Percentiles rank a stretch among this genome's conserved stretches.
Evolutionary conservation across 2,797 vertebrate genomes (phyloP).

Genomic region (Borostomias antarcticus): DNA sequence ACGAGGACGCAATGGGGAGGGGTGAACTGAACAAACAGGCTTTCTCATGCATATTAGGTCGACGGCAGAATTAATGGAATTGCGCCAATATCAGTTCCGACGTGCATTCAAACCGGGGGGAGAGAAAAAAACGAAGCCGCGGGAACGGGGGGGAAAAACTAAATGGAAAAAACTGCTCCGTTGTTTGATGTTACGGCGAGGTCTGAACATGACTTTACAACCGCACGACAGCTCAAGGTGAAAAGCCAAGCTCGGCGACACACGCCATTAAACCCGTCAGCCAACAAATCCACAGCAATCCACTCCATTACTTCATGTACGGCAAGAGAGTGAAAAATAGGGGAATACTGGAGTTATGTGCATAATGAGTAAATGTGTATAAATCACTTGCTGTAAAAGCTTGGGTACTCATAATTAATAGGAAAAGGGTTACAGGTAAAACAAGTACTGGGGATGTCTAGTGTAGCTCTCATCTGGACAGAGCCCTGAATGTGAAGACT

Average conservation of each 20-base stretch:
- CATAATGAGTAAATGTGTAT: no score
- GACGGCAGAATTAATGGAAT: neutral
- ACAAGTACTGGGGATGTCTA: no score
- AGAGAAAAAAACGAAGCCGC: neutral
- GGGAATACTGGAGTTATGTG: no score
- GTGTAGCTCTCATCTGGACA: neutral
- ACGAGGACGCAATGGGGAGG: neutral
- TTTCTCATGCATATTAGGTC: conserved; percentile 9
- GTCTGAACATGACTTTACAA: neutral
- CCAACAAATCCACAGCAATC: no score
- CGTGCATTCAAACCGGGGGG: neutral
- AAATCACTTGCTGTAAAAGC: no score
- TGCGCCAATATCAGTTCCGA: conserved; percentile 1
- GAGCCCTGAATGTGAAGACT: neutral
- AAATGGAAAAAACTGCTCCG: neutral
- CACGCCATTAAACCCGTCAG: no score
- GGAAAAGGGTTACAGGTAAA: no score
- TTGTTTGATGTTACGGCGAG: neutral
- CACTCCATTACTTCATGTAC: no score
- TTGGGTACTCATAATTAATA: no score
- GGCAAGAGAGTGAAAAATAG: no score
- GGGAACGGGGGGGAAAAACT: neutral
- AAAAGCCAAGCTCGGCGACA: no score
- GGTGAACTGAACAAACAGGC: neutral
- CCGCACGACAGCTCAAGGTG: neutral